These are phyloP conservation scores for Silurus lanzhouensis DNA, from an alignment of 2,797 vertebrate genomes.

Conservation along the genomic window DNA sequence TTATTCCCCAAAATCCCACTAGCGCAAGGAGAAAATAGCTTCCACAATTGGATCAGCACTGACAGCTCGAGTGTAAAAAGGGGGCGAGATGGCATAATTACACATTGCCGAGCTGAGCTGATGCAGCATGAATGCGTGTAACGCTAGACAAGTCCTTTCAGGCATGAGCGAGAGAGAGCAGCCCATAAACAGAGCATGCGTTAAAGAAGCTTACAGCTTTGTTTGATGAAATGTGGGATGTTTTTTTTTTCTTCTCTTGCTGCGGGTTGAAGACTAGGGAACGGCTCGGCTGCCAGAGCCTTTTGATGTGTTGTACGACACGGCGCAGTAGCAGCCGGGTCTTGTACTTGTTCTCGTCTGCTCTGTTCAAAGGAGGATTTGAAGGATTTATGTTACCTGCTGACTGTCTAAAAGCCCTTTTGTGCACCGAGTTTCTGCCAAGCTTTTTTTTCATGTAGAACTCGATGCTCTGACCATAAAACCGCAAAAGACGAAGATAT, in stretches of 20 bases:
- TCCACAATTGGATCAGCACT: constrained; percentile 71
- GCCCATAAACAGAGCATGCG: constrained; percentile 66
- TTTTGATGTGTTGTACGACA: constrained; percentile 42
- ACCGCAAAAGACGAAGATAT: constrained; percentile 62
- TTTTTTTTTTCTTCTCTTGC: constrained; percentile 5
- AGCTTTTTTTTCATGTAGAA: constrained; percentile 64
- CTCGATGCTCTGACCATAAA: constrained; percentile 57
- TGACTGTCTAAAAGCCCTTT: constrained; percentile 61
- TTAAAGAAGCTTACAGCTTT: constrained; percentile 72
- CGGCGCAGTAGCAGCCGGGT: constrained; percentile 36
- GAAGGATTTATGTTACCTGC: constrained; percentile 62
- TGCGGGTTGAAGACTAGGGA: constrained; percentile 47
- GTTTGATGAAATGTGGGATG: constrained; percentile 63
- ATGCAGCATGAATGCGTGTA: constrained; percentile 71
- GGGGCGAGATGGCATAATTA: constrained; percentile 75
- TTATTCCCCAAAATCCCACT: constrained; percentile 60
- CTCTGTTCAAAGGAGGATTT: constrained; percentile 50
- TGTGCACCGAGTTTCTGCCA: constrained; percentile 62
- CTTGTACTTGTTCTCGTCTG: constrained; percentile 51
- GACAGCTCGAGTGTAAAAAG: constrained; percentile 71
- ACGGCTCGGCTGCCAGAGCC: constrained; percentile 34
- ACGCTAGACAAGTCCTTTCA: constrained; percentile 73
- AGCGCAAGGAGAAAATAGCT: constrained; percentile 66
- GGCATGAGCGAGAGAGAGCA: constrained; percentile 63
- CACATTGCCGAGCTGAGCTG: constrained; percentile 66